A percentile compares a stretch with the other conserved stretches of the same genome.
phyloP scores from a whole-genome alignment of 1,140 invertebrate species.

The Glomeris maerens region DNA sequence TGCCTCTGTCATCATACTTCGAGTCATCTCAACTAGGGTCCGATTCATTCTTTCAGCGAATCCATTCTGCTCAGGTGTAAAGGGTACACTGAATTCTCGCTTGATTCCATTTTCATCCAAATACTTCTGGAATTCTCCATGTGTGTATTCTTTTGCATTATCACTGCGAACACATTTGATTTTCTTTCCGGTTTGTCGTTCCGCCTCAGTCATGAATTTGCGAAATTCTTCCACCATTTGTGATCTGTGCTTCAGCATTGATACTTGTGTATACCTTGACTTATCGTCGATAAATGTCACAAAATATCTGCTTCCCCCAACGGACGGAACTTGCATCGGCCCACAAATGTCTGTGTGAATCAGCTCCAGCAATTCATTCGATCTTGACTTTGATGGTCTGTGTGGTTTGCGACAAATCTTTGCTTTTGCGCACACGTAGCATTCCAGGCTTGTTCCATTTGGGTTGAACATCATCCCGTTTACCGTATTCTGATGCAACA shows the following conservation, averaged over 20 bases:
- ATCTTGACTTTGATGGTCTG: conserved; percentile 2
- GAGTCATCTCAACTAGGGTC: conserved; percentile 8
- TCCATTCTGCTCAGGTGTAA: conserved; percentile 10
- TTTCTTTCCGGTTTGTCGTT: too few species aligned
- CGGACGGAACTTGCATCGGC: conserved; percentile 23
- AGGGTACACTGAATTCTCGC: neutral
- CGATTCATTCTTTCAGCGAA: conserved; percentile 9
- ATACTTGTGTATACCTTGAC: too few species aligned
- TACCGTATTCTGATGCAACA: neutral
- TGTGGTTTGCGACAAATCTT: neutral
- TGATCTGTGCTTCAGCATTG: too few species aligned
- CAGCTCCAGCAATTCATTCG: conserved; percentile 17
- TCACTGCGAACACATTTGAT: neutral
- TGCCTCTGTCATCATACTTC: conserved; percentile 1
- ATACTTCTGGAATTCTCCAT: conserved; percentile 1
- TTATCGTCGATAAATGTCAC: conserved; percentile 29
- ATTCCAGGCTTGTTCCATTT: neutral
- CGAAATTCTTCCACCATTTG: too few species aligned
- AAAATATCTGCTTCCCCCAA: conserved; percentile 25
- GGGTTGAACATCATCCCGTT: neutral
- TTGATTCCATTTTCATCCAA: neutral
- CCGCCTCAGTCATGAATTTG: too few species aligned
- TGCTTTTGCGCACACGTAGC: neutral
- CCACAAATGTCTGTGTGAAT: conserved; percentile 29
- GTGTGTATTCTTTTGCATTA: conserved; percentile 7